phyloP scores from a whole-genome alignment of 2,888 invertebrate genomes.

The Aplocera efformata region DNA sequence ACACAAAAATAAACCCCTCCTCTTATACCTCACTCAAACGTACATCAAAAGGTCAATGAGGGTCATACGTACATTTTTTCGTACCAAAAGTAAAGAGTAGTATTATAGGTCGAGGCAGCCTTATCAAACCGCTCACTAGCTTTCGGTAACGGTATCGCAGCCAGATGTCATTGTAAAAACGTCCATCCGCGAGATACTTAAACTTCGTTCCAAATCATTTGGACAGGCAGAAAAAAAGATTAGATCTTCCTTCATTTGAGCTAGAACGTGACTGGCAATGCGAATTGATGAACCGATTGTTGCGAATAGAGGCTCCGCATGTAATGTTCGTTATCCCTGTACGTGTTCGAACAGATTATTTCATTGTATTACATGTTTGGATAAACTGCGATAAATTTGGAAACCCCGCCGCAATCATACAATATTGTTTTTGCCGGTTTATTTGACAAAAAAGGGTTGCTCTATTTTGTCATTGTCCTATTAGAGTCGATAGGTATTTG shows the following conservation, averaged over 20 bases:
- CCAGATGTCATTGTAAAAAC: conserved; percentile 52
- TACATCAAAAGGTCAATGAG: no score
- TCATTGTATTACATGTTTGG: conserved; percentile 42
- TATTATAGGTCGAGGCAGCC: no score
- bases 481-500: conserved; percentile 10
- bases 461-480: conserved; percentile 24
- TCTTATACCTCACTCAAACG: no score
- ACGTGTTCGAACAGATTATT: conserved; percentile 58
- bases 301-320: conserved; percentile 46
- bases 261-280: conserved; percentile 59
- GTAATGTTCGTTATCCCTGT: conserved; percentile 59
- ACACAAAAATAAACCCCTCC: no score
- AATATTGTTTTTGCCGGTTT: conserved; percentile 28
- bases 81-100: no score
- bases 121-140: conserved; percentile 21
- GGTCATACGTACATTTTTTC: no score
- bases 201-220: conserved; percentile 56
- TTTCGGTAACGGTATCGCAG: conserved; percentile 49
- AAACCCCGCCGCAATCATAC: conserved; percentile 25
- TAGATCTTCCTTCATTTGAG: conserved; percentile 69
- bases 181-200: conserved; percentile 50
- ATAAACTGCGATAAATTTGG: conserved; percentile 29
- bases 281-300: conserved; percentile 59
- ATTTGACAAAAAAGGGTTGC: conserved; percentile 28
- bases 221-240: conserved; percentile 58